These are phyloP conservation scores for Orthosia incerta DNA, from an alignment of 2,888 invertebrate genomes.

Conservation along the genomic window DNA sequence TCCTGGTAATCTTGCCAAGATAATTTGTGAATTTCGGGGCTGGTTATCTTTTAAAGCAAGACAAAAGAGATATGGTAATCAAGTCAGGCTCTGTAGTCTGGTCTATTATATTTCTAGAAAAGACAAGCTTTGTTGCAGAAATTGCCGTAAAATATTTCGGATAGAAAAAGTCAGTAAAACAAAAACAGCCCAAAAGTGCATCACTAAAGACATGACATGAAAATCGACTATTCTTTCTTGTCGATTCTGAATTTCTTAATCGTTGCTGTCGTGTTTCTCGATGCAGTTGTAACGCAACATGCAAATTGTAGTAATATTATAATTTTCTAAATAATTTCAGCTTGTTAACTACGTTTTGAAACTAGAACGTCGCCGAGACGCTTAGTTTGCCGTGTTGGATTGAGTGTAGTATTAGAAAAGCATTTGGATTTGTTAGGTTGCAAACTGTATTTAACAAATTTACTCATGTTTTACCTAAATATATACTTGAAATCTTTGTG, in stretches of 20 bases:
- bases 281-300: slow-evolving; percentile 24
- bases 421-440: neutral
- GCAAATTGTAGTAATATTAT: slow-evolving; percentile 44
- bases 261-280: slow-evolving; percentile 6
- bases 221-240: neutral
- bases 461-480: no score
- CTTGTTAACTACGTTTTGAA: slow-evolving; percentile 43
- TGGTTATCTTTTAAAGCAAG: neutral
- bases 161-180: neutral
- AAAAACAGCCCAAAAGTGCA: no score
- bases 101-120: no score
- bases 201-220: neutral
- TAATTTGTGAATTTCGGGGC: neutral
- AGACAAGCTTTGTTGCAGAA: neutral
- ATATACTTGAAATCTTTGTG: neutral
- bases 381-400: slow-evolving; percentile 23
- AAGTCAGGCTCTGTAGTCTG: neutral
- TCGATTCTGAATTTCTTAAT: slow-evolving; percentile 6
- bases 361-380: slow-evolving; percentile 32
- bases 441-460: slow-evolving; percentile 6
- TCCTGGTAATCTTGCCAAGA: neutral
- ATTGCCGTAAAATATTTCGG: no score
- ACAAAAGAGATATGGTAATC: neutral
- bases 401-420: slow-evolving; percentile 3
- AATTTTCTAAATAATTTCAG: slow-evolving; percentile 39